Conservation (phyloP, 2,888 invertebrate genomes). For the Ormyrus pomaceus region DNA sequence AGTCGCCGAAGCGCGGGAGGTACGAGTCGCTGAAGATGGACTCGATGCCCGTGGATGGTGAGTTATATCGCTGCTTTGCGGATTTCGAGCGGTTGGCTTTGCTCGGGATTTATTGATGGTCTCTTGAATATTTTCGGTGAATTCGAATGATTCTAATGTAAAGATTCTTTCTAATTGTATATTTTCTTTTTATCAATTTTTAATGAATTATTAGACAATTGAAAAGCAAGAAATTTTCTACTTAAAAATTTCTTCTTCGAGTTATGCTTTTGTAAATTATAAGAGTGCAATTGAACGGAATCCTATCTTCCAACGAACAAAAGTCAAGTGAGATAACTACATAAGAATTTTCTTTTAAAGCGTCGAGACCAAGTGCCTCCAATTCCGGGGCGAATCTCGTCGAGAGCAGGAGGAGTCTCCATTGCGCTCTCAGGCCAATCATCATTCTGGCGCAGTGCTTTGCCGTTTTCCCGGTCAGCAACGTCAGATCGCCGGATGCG, state of each 20-base stretch:
- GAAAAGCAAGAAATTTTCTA: not conserved
- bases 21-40: slow-evolving; percentile 55
- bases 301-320: not conserved
- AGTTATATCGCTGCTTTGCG: slow-evolving; percentile 8
- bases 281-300: no score
- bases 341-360: slow-evolving; percentile 39
- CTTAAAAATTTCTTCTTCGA: slow-evolving; percentile 1
- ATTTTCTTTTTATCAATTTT: not conserved
- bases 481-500: slow-evolving; percentile 74
- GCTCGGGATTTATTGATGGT: no score
- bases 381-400: slow-evolving; percentile 50
- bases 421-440: slow-evolving; percentile 77
- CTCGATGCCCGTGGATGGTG: slow-evolving; percentile 57
- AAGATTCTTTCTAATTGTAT: no score
- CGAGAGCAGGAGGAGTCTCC: slow-evolving; percentile 74
- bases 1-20: slow-evolving; percentile 24
- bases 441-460: slow-evolving; percentile 77
- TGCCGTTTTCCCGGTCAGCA: slow-evolving; percentile 77
- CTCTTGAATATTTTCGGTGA: no score
- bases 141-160: no score
- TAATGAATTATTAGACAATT: not conserved
- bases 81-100: no score
- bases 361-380: slow-evolving; percentile 41
- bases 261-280: no score
- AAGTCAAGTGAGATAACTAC: not conserved